phyloP scores from a whole-genome alignment of 2,797 vertebrate species.

The Ctenopoma kingsleyae region DNA sequence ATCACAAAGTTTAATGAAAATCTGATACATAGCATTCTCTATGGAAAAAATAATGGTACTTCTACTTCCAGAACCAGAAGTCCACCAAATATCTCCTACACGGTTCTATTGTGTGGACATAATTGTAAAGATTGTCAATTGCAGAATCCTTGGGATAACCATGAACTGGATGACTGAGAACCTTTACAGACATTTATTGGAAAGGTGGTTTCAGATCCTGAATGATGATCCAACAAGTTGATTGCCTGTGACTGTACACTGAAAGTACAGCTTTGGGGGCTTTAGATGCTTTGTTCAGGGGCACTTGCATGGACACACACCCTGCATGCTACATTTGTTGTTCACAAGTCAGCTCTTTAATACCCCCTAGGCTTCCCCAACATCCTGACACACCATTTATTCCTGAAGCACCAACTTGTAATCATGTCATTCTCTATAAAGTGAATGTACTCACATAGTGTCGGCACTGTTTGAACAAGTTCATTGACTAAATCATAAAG shows the following conservation, averaged over 20 bases:
- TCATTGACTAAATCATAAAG: conserved; percentile 64
- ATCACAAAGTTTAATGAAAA: not conserved
- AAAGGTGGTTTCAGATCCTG: not conserved
- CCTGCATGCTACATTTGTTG: not conserved
- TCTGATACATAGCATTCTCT: not conserved
- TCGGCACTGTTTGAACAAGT: conserved; percentile 52
- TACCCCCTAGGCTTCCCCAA: not conserved
- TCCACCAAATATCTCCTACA: no score
- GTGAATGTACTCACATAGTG: conserved; percentile 47
- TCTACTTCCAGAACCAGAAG: no score
- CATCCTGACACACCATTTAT: conserved; percentile 30
- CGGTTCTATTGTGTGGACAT: no score
- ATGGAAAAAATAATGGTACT: not conserved
- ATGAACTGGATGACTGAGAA: no score
- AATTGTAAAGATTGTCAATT: not conserved
- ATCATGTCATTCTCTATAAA: conserved; percentile 32
- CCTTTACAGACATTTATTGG: no score
- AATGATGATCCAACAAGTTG: not conserved
- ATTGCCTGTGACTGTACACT: not conserved
- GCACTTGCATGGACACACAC: not conserved
- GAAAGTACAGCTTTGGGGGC: not conserved
- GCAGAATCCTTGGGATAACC: not conserved
- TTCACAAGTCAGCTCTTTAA: not conserved
- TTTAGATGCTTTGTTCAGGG: not conserved
- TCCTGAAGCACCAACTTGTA: conserved; percentile 21